These are phyloP conservation scores for Pluvianellus socialis DNA, from an alignment of 2,113 vertebrate species.

Conservation along the genomic window DNA sequence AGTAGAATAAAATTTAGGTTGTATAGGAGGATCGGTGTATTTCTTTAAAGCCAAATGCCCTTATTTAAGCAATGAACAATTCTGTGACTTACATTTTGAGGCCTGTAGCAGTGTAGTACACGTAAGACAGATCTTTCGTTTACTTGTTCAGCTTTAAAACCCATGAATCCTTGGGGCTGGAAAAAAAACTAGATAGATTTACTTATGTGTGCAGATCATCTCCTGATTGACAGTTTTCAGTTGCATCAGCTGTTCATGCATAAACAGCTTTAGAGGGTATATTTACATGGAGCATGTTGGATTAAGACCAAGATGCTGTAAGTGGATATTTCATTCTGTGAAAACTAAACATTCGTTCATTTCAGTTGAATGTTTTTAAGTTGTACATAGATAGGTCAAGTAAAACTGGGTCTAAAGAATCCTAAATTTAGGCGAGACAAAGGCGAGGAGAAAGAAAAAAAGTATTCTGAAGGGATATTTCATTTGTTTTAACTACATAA, in stretches of 20 bases:
- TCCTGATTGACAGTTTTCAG: slow-evolving; percentile 62
- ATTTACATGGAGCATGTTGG: slow-evolving; percentile 49
- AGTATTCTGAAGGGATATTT: background rate
- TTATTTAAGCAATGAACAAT: background rate
- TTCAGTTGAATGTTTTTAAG: background rate
- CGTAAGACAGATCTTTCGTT: background rate
- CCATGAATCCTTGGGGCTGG: slow-evolving; percentile 6
- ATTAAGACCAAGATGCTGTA: slow-evolving; percentile 47
- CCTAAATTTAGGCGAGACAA: background rate
- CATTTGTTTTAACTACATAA: background rate
- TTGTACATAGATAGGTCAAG: background rate
- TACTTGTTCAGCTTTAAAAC: slow-evolving; percentile 31
- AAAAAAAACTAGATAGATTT: background rate
- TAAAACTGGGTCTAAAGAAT: background rate
- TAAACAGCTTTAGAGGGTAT: slow-evolving; percentile 55
- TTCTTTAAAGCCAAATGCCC: background rate
- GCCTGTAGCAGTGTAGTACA: background rate
- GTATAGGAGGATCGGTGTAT: background rate
- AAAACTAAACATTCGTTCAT: slow-evolving; percentile 6
- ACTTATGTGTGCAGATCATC: background rate
- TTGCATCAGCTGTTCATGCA: slow-evolving; percentile 56
- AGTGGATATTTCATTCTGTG: slow-evolving; percentile 39
- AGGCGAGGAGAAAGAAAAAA: background rate
- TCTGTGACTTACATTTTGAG: background rate
- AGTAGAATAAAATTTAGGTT: background rate